A percentile compares a stretch with the other conserved stretches of the same genome.
phyloP scores from a whole-genome alignment of 2,888 invertebrate genomes.

The Rotaria sp. region DNA sequence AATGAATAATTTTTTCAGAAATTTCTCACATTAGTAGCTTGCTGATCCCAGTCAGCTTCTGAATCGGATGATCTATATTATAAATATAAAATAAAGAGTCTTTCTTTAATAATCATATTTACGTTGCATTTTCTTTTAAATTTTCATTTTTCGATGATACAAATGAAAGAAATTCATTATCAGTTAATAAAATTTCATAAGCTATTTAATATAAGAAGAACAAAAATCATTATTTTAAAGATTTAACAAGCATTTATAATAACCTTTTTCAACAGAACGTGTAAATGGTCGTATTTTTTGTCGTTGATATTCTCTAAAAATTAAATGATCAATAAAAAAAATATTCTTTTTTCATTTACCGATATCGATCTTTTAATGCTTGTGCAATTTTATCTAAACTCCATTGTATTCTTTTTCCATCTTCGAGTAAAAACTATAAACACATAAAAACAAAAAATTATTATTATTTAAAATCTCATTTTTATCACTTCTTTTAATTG shows the following conservation, averaged over 20 bases:
- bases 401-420: neutral
- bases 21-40: neutral
- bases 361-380: neutral
- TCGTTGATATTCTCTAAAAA: neutral
- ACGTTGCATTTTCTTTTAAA: neutral
- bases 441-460: neutral
- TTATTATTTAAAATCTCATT: neutral
- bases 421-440: constrained; percentile 5
- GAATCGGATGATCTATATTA: neutral
- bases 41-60: neutral
- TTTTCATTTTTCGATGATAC: neutral
- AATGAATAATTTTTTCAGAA: neutral
- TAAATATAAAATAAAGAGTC: neutral
- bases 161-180: constrained; percentile 16
- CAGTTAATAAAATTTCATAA: neutral
- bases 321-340: neutral
- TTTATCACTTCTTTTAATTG: neutral
- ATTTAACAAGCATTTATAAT: neutral
- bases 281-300: constrained; percentile 18
- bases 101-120: neutral
- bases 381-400: neutral
- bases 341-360: neutral
- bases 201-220: neutral
- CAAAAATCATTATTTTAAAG: neutral
- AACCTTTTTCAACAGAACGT: constrained; percentile 17